Evolutionary conservation across 2,888 invertebrate genomes (phyloP), one percentile per base, ranked within the genome.

Genomic region (Parapristionchus giblindavisi): DNA sequence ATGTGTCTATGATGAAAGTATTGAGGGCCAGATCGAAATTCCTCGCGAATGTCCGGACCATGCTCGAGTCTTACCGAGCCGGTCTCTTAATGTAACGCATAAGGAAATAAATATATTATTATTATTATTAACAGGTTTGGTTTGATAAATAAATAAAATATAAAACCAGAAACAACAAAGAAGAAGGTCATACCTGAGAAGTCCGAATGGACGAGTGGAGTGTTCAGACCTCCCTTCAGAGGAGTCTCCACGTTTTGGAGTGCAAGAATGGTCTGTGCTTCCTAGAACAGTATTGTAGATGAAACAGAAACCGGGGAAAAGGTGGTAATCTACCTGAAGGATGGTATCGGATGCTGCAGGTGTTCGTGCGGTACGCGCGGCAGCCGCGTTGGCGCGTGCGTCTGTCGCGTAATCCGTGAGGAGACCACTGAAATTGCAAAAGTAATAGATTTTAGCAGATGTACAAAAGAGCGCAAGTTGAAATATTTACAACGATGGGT

Each of bases 211-310:
- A 93, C 93, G 5, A 99, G 90, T 0, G 96, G 95, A 0, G 97
- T 97, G 89, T 99, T 99, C 34, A 94, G 88, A 0, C 99, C 99
- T 63, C 98, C 92, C 89, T 97, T 97, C 27, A 99, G 90, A 0
- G 98, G 98, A 0, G 98, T 99, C 88, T 99, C 98, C 1, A 96
- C 96, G 89, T 98, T 96, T 0, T 95, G 95, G 29, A 99, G 90
- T 0, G 98, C 97, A 94, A 99, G 96, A 87, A 99, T 94, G 88
- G 99, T 98, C 89, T 98, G 96, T 0, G 98, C 98, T 90, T 98
- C 98, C 92, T 96, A 93, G n/a, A n/a, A n/a, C n/a, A n/a, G n/a
- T n/a, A n/a, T n/a, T n/a, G n/a, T n/a, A n/a, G n/a, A n/a, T n/a
- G n/a, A n/a, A n/a, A n/a, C n/a, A n/a, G n/a, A n/a, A n/a, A n/a